These are phyloP conservation scores for Mamestra configurata DNA, from an alignment of 1,140 invertebrate species.

Conservation along the genomic window DNA sequence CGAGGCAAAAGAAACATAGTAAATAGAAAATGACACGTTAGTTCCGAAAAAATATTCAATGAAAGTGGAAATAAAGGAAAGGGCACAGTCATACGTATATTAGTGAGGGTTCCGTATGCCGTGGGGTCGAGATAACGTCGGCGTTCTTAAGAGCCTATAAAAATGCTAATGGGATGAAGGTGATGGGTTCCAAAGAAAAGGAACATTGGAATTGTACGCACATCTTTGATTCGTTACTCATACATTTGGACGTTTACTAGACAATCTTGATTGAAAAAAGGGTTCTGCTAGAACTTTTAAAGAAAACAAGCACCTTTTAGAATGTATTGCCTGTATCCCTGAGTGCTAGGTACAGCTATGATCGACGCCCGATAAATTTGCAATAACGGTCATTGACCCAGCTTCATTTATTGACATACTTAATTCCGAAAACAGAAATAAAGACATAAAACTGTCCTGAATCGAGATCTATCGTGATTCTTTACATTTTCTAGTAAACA, in stretches of 20 bases:
- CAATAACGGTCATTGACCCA: too few relatives aligned
- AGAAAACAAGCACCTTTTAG: too few relatives aligned
- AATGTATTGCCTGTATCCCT: too few relatives aligned
- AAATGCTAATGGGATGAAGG: slow-evolving; percentile 73
- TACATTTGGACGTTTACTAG: slow-evolving; percentile 14
- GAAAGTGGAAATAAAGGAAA: slow-evolving; percentile 53
- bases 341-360: too few relatives aligned
- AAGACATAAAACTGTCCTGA: too few relatives aligned
- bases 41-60: slow-evolving; percentile 39
- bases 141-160: slow-evolving; percentile 68
- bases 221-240: slow-evolving; percentile 28
- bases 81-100: slow-evolving; percentile 55
- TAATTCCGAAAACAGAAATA: too few relatives aligned
- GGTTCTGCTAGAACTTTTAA: background rate
- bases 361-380: too few relatives aligned
- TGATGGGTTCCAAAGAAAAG: slow-evolving; percentile 63
- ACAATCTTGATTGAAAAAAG: slow-evolving; percentile 15
- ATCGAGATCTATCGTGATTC: too few relatives aligned
- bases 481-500: too few relatives aligned
- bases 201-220: slow-evolving; percentile 43
- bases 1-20: background rate
- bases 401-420: too few relatives aligned
- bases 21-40: slow-evolving; percentile 28
- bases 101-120: slow-evolving; percentile 56
- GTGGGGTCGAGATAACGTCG: slow-evolving; percentile 63